Conservation (phyloP, 2,888 invertebrate genomes). For the Rhimphoctona megacephalus region DNA sequence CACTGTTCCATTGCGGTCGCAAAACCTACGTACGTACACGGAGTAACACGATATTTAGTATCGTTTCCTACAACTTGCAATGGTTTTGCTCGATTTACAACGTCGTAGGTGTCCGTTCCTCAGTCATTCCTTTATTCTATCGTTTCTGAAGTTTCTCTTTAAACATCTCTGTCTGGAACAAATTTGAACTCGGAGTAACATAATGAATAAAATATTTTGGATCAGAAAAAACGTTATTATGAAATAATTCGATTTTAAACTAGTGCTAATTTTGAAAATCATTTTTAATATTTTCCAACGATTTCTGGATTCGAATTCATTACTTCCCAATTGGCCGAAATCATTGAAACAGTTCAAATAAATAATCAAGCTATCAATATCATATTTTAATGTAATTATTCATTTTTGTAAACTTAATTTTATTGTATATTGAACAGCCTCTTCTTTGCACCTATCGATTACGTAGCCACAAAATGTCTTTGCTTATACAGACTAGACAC, state of each 20-base stretch:
- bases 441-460: neutral
- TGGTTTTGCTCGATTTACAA: neutral
- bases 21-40: neutral
- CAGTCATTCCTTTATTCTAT: neutral
- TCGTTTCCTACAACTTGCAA: neutral
- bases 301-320: neutral
- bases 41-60: neutral
- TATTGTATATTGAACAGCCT: neutral
- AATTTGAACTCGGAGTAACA: neutral
- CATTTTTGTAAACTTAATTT: neutral
- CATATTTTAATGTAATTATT: neutral
- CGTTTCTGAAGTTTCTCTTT: neutral
- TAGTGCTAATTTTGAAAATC: neutral
- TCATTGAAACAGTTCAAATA: neutral
- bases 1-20: slow-evolving; percentile 29
- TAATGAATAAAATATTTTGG: neutral
- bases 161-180: neutral
- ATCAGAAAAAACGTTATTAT: neutral
- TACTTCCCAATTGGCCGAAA: neutral
- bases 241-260: neutral
- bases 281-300: neutral
- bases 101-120: neutral
- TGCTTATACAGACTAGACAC: neutral
- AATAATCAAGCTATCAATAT: neutral
- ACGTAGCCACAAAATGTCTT: neutral